Base-by-base conservation (phyloP, 1,140 invertebrate genomes). In the Drosophila ananassae region DNA sequence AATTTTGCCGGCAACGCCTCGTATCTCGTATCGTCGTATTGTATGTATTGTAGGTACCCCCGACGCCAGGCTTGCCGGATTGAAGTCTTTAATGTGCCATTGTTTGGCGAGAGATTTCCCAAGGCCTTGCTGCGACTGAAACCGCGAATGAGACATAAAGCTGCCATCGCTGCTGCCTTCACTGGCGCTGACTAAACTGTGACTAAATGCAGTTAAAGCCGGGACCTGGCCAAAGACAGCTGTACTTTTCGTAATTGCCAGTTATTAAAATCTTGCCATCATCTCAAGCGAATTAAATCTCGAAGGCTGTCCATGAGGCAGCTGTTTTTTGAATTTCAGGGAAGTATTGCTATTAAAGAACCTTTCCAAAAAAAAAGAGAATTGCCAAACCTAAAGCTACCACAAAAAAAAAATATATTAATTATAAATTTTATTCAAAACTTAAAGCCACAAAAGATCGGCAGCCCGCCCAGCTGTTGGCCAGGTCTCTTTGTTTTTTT, bases 161-260 rank as follows among this genome's bases (percentile, higher is more conserved):
- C 60, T 81, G 77, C 52, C 68, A 77, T 80, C n/a, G n/a, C 74
- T 17, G 1, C 17, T 17, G 80, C 67, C 73, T 61, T 37, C 56
- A 21, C 63, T 24, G 58, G 32, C 57, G 44, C 57, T 37, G 69
- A 57, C 63, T 77, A 81, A 87, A 77, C 64, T 75, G 69, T 75
- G 61, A 67, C 74, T 87, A 85, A 85, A 87, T 87, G 78, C 82
- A 87, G 82, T 51, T 79, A 60, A 79, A 68, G 59, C 54, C 48
- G 75, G 59, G 51, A 62, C 30, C 34, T 30, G 62, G 50, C 25
- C 54, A 51, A 62, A 41, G 13, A 78, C 67, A 75, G 55, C 50
- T 69, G 72, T 81, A 75, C 59, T 59, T 63, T 77, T 77, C 53
- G 77, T 87, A 78, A 87, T 85, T 85, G 69, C 64, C 59, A 68